These are phyloP conservation scores for Rhagonycha lutea DNA, from an alignment of 2,888 invertebrate genomes.

Conservation along the genomic window DNA sequence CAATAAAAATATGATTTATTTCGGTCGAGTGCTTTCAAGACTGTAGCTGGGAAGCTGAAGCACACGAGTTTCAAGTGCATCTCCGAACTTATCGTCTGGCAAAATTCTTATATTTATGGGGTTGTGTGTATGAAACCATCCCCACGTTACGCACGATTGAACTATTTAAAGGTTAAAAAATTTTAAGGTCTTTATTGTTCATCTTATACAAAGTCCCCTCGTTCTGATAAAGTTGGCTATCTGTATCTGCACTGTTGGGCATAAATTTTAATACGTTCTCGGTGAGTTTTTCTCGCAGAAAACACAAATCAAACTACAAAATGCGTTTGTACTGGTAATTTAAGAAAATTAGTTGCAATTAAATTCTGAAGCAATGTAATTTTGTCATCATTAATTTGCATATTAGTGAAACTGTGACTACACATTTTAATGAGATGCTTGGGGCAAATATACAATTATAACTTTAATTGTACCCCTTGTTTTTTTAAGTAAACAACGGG, in stretches of 20 bases:
- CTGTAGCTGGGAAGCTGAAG: background rate
- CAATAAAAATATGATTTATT: background rate
- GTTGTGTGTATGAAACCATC: background rate
- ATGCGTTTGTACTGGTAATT: background rate
- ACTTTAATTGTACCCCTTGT: background rate
- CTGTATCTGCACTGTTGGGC: background rate
- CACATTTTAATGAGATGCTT: background rate
- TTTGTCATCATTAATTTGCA: background rate
- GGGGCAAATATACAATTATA: background rate
- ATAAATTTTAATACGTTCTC: background rate
- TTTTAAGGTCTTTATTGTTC: background rate
- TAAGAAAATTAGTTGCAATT: background rate
- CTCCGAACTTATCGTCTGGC: background rate
- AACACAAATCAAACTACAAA: background rate
- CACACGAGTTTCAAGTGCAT: background rate
- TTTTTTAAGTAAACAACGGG: background rate
- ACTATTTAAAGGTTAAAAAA: background rate
- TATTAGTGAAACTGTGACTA: background rate
- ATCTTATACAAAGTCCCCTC: background rate
- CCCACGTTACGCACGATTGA: background rate
- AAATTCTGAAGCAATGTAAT: background rate
- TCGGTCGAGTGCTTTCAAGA: background rate
- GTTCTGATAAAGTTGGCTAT: background rate
- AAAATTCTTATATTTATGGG: background rate
- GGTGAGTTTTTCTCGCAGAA: background rate